phyloP scores from a whole-genome alignment of 1,140 invertebrate species.

The Dendrolimus punctatus region DNA sequence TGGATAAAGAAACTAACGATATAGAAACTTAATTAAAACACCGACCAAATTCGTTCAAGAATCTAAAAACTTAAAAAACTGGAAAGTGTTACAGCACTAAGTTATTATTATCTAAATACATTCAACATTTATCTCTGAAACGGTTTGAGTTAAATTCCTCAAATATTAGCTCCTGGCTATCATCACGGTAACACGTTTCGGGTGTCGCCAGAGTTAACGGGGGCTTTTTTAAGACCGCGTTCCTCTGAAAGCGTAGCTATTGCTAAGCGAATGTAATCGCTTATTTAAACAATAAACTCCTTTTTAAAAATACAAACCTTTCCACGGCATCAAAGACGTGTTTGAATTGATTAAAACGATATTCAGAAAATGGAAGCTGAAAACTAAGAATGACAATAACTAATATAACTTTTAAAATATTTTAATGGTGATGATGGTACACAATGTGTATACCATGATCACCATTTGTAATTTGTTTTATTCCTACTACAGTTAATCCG shows the following conservation, averaged over 20 bases:
- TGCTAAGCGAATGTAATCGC: neutral
- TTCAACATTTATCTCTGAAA: constrained; percentile 8
- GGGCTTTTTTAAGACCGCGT: constrained; percentile 26
- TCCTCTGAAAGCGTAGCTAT: constrained; percentile 23
- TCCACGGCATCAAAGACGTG: too few relatives aligned
- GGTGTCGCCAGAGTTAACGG: constrained; percentile 18
- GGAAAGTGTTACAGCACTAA: neutral
- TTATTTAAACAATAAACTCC: too few relatives aligned
- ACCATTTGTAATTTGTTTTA: too few relatives aligned
- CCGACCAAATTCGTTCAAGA: neutral
- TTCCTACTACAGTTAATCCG: too few relatives aligned
- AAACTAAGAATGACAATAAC: too few relatives aligned
- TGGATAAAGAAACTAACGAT: neutral
- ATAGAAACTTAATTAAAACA: neutral
- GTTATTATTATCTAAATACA: constrained; percentile 31
- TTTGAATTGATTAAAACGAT: too few relatives aligned
- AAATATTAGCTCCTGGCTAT: constrained; percentile 55
- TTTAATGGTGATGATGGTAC: too few relatives aligned
- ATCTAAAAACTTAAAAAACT: constrained; percentile 1
- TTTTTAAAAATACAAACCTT: too few relatives aligned
- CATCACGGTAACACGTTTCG: constrained; percentile 15
- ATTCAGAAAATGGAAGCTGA: too few relatives aligned
- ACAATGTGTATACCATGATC: too few relatives aligned
- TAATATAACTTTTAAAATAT: too few relatives aligned
- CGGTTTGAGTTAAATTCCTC: constrained; percentile 37